Base-by-base conservation (phyloP, 2,888 invertebrate genomes). In the Eupeodes luniger region DNA sequence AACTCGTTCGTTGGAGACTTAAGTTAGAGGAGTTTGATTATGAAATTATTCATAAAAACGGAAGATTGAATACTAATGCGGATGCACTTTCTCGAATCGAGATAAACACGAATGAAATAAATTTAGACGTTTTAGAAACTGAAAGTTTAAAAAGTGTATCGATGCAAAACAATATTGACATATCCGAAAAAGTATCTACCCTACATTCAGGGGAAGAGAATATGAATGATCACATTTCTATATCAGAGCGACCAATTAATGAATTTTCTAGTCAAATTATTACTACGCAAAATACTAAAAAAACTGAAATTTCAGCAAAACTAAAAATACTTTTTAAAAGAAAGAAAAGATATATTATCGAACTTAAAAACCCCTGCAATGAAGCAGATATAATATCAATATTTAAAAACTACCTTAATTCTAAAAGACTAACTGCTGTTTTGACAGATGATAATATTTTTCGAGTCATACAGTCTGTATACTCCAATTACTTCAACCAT, bases 261-360 rank as follows among this genome's bases (percentile, higher is more conserved):
- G 74, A 74, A 59, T 74, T 74, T 49, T 74, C 59, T 10, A 61
- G 16, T 16, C 74, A 74, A n/a, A n/a, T n/a, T 34, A 74, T 74
- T 12, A 61, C 61, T 2, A 61, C 12, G 27, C 59, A 61, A 61
- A 74, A 74, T 34, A 34, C 9, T 12, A 61, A 49, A 34, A 74
- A 47, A 49, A 34, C 44, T 9, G 34, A 74, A 6, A 74, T 74
- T 19, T 44, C 49, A 14, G 47, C 47, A 3, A 74, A 61, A 34
- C 14, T 61, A 5, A 61, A 59, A 44, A 61, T 74, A 27, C 19
- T 74, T 47, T 74, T 74, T 4, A 27, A 74, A 61, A 74, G 74
- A 27, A 61, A 74, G 34, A 74, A 74, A 36, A 74, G 19, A 19
- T 19, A 19, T 19, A 19, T 19, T 19, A 19, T 19, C 19, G 19